Percentiles rank a stretch among this genome's conserved stretches.
Evolutionary conservation across 1,140 invertebrate genomes (phyloP).

Genomic region (Hypsibius dujardini): DNA sequence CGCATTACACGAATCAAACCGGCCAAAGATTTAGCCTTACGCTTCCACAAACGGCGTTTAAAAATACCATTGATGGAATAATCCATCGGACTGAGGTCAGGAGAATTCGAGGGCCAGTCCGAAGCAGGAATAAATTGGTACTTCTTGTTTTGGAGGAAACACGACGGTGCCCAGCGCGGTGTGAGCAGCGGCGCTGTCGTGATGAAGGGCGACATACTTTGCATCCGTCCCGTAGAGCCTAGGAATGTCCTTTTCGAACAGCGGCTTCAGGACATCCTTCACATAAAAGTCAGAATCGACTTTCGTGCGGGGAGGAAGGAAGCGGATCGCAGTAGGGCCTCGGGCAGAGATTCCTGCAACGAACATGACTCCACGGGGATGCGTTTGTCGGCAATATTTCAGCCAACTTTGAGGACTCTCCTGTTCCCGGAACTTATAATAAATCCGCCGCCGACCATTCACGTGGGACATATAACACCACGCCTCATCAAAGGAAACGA

Average conservation of each 20-base stretch:
- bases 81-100: background rate
- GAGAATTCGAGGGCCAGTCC: background rate
- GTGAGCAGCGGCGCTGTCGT: background rate
- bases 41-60: background rate
- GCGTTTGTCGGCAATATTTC: conserved; percentile 1
- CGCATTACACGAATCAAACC: background rate
- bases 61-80: background rate
- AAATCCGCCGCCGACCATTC: conserved; percentile 3
- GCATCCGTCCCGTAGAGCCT: background rate
- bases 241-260: background rate
- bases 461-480: background rate
- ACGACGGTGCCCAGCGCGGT: background rate
- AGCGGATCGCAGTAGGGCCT: background rate
- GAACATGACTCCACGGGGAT: background rate
- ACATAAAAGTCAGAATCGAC: background rate
- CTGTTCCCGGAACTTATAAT: conserved; percentile 4
- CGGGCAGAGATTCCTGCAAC: background rate
- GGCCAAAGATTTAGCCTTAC: background rate
- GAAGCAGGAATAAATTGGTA: background rate
- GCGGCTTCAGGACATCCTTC: background rate
- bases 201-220: background rate
- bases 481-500: background rate
- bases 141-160: background rate
- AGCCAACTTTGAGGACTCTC: background rate
- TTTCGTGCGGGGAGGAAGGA: background rate